Evolutionary conservation across 1,140 invertebrate genomes (phyloP).

Genomic region (Drosophila simulans): DNA sequence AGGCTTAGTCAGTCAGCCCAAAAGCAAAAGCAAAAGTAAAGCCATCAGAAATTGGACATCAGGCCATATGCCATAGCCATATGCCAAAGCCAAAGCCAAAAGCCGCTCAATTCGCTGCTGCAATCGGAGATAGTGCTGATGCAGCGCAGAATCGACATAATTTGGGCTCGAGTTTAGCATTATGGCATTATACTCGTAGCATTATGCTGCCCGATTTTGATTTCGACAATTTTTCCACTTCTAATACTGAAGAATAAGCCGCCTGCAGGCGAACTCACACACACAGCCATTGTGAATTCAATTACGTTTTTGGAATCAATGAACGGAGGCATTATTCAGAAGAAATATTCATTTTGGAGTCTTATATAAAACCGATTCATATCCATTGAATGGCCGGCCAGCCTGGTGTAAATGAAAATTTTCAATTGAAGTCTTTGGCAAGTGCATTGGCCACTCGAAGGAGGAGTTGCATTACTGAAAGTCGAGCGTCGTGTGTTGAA

Average conservation of each 20-base stretch:
- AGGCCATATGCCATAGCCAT: conserved; percentile 26
- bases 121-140: conserved; percentile 66
- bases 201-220: conserved; percentile 27
- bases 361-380: conserved; percentile 57
- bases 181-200: conserved; percentile 19
- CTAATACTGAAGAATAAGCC: conserved; percentile 46
- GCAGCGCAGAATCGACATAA: conserved; percentile 50
- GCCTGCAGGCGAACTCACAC: not conserved
- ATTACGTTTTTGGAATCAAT: conserved; percentile 81
- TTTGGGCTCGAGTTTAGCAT: conserved; percentile 51
- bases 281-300: conserved; percentile 54
- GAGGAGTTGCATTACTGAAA: conserved; percentile 38
- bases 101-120: conserved; percentile 17
- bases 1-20: conserved; percentile 30
- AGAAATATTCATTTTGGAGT: conserved; percentile 41
- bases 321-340: conserved; percentile 71
- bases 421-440: conserved; percentile 66
- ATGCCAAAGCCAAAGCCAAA: conserved; percentile 31
- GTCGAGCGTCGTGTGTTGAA: conserved; percentile 20
- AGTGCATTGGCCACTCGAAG: conserved; percentile 5
- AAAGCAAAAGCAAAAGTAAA: conserved; percentile 10
- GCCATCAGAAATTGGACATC: conserved; percentile 27
- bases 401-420: conserved; percentile 30
- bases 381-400: conserved; percentile 65
- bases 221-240: conserved; percentile 21